A percentile compares a stretch with the other conserved stretches of the same genome.
Conservation (phyloP, 2,113 vertebrate genomes). For the Regulus satrapa region DNA sequence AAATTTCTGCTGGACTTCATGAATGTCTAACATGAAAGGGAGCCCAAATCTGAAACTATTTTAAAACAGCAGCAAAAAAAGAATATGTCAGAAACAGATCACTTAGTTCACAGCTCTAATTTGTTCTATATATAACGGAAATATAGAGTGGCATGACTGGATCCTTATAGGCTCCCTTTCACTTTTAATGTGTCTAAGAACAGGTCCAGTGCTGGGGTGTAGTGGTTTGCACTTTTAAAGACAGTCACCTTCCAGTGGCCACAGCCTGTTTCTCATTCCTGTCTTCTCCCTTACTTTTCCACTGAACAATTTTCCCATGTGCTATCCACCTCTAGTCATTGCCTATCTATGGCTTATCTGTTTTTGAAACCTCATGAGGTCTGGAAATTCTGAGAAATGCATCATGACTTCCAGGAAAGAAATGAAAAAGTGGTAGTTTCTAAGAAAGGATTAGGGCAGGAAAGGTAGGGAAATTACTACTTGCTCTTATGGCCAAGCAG, state of each 20-base stretch:
- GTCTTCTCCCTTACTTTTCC: not conserved
- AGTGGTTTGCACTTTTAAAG: not conserved
- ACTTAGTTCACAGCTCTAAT: not conserved
- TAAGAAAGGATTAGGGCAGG: not conserved
- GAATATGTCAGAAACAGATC: not conserved
- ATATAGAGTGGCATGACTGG: not conserved
- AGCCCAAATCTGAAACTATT: not conserved
- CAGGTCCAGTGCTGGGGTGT: fast-evolving
- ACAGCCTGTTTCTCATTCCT: not conserved
- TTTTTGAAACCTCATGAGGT: not conserved
- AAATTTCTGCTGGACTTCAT: not conserved
- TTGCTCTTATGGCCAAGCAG: not conserved
- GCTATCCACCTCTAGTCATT: not conserved
- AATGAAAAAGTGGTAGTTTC: not conserved
- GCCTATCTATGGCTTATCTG: not conserved
- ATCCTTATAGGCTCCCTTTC: not conserved
- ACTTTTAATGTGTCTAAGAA: not conserved
- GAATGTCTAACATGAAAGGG: not conserved
- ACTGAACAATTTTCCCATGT: not conserved
- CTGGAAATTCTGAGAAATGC: not conserved
- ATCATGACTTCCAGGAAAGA: not conserved
- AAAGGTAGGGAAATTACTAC: not conserved
- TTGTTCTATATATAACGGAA: not conserved
- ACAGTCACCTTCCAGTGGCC: not conserved
- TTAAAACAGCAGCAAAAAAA: not conserved